phyloP scores from a whole-genome alignment of 2,113 vertebrate species.

The Electrona antarctica region DNA sequence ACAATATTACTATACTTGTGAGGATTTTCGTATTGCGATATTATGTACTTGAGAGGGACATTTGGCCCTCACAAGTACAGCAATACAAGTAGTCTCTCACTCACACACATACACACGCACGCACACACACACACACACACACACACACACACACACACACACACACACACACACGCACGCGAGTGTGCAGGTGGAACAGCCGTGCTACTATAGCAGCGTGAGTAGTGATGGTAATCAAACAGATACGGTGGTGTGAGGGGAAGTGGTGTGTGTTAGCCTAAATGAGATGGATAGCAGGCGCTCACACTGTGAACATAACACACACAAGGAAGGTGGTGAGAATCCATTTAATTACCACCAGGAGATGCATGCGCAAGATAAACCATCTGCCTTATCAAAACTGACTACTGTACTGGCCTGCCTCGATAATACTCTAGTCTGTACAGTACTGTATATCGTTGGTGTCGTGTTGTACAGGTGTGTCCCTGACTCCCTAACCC shows the following conservation, averaged over 20 bases:
- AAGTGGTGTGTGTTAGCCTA: conserved; percentile 57
- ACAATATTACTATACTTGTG: too few species aligned
- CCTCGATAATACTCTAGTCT: neutral
- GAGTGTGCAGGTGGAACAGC: too few species aligned
- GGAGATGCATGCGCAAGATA: conserved; percentile 69
- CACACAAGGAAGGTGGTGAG: conserved; percentile 62
- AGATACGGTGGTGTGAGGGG: conserved; percentile 52
- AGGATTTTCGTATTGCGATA: too few species aligned
- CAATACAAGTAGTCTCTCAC: too few species aligned
- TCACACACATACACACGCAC: too few species aligned
- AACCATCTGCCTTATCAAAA: conserved; percentile 67
- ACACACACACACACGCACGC: too few species aligned
- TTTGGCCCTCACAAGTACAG: too few species aligned
- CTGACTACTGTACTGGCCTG: conserved; percentile 33
- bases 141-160: too few species aligned
- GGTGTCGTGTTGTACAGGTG: neutral
- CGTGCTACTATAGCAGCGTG: neutral
- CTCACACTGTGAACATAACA: conserved; percentile 44
- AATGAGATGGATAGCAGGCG: conserved; percentile 68
- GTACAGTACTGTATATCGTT: neutral
- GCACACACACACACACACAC: too few species aligned
- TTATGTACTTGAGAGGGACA: too few species aligned
- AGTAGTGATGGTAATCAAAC: conserved; percentile 63
- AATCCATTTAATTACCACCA: conserved; percentile 67
- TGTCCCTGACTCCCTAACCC: too few species aligned